These are phyloP conservation scores for Diplazon laetatorius DNA, from an alignment of 2,888 invertebrate species.

Conservation along the genomic window DNA sequence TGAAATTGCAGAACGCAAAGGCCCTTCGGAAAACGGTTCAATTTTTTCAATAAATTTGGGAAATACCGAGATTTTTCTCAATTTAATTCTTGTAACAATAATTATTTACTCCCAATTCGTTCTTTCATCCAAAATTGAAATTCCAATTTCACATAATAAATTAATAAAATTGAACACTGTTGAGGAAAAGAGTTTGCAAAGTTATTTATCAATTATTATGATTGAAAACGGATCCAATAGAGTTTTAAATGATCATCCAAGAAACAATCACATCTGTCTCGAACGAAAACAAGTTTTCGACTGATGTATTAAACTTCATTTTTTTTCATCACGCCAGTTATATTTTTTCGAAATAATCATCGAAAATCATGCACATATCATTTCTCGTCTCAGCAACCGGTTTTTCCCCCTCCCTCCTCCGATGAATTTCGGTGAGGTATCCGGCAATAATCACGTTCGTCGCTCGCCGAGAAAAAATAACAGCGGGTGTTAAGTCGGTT, in stretches of 20 bases:
- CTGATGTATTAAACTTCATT: too few relatives aligned
- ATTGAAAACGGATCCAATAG: too few relatives aligned
- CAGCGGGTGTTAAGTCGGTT: conserved; percentile 33
- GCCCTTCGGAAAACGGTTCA: conserved; percentile 20
- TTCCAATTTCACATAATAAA: too few relatives aligned
- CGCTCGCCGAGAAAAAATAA: conserved; percentile 3
- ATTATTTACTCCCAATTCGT: background rate
- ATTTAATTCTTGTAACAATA: background rate
- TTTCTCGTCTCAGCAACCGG: background rate
- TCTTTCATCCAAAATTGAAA: background rate
- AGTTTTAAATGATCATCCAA: too few relatives aligned
- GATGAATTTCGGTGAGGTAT: background rate
- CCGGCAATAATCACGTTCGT: conserved; percentile 2
- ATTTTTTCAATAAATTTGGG: background rate
- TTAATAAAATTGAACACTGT: too few relatives aligned
- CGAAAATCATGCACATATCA: background rate
- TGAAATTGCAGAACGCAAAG: conserved; percentile 20
- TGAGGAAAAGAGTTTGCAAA: too few relatives aligned
- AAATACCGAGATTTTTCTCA: background rate
- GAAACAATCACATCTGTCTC: too few relatives aligned
- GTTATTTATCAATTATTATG: too few relatives aligned
- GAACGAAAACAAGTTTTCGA: too few relatives aligned
- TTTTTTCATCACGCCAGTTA: too few relatives aligned
- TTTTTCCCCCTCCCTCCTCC: too few relatives aligned
- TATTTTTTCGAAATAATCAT: background rate